Evolutionary conservation across 2,113 vertebrate genomes (phyloP).

Genomic region (Siniperca knerii): DNA sequence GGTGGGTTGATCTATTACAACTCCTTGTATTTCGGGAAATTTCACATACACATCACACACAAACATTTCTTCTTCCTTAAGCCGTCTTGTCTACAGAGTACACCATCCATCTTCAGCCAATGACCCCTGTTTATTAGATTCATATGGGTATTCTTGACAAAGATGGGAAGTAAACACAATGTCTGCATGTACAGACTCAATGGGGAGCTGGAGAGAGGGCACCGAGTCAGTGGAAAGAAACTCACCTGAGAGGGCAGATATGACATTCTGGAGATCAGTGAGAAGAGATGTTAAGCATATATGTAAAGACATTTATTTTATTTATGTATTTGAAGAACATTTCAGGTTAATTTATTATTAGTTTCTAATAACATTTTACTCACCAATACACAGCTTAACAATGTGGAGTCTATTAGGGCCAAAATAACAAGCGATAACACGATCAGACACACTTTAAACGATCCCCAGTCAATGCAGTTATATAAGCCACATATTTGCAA

Average conservation of each 20-base stretch:
- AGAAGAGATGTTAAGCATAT: background rate
- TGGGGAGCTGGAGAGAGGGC: constrained; percentile 25
- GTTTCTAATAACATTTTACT: background rate
- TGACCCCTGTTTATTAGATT: constrained; percentile 56
- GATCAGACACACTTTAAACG: background rate
- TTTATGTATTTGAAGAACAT: background rate
- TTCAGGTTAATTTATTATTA: background rate
- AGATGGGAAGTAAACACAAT: constrained; percentile 71
- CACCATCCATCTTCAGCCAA: constrained; percentile 56
- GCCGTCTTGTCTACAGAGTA: constrained; percentile 7
- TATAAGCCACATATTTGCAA: constrained; percentile 12
- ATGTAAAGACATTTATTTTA: background rate
- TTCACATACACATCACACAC: background rate
- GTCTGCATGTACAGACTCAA: constrained; percentile 48
- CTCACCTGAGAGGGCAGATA: constrained; percentile 59
- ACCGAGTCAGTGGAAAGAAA: constrained; percentile 9
- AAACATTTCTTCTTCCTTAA: constrained; percentile 36
- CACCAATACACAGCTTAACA: background rate
- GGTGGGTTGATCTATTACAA: constrained; percentile 3
- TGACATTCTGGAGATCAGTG: constrained; percentile 41
- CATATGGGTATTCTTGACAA: constrained; percentile 60
- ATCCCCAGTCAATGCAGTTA: constrained; percentile 5
- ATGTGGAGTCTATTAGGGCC: background rate
- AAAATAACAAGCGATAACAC: background rate
- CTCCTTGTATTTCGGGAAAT: constrained; percentile 57